Evolutionary conservation across 1,140 invertebrate species (phyloP), one percentile per base, ranked within the genome.

Genomic region (Drosophila nebulosa): DNA sequence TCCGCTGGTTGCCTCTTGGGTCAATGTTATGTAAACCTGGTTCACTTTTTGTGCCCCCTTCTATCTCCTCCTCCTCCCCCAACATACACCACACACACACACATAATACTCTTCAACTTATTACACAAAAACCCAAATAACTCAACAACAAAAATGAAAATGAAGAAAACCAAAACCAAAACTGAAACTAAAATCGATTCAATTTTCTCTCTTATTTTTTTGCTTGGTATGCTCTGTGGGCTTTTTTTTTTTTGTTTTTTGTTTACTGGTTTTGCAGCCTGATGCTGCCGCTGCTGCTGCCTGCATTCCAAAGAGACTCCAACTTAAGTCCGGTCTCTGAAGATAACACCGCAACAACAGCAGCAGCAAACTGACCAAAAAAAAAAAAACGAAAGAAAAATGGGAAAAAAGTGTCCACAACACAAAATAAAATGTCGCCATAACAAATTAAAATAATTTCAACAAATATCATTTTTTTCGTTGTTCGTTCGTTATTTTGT

Each of bases 1-100:
- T n/a, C 36, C 61, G 52, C 24, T 27, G 58, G 58, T 39, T 60
- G 58, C 22, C 32, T 36, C 58, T 60, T 86, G 83, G 83, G 83
- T 86, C 83, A 86, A 86, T 86, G 83, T 86, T 86, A 86, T 86
- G 83, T 88, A 86, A 86, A 88, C 83, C 78, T 86, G 83, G 83
- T 86, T 86, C 83, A 86, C 83, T 88, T 86, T 86, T 81, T 60
- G n/a, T n/a, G n/a, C n/a, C n/a, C n/a, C n/a, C n/a, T 63, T 64
- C 26, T 21, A 21, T 24, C 30, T 18, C 9, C 55, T 50, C 69
- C 68, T 68, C 39, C 39, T 46, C 39, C 52, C 52, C 14, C 14
- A 26, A 69, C 67, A 73, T 35, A 60, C 71, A 72, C 69, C 35
- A 73, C 35, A 56, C 50, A 57, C n/a, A 52, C 22, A 69, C 27